These are phyloP conservation scores for Plusia festucae DNA, from an alignment of 2,888 invertebrate genomes.

Conservation along the genomic window DNA sequence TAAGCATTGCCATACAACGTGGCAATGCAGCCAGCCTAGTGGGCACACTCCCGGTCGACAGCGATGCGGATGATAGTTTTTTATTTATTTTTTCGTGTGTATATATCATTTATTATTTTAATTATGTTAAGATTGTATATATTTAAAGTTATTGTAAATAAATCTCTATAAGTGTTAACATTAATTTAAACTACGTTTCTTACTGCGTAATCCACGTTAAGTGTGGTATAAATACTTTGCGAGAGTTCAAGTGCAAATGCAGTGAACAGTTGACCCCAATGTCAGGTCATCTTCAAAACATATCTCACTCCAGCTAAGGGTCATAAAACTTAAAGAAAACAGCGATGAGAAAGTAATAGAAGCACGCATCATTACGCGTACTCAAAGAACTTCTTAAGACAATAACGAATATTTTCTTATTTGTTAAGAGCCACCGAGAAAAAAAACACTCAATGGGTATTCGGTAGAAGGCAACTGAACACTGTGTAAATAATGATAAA, in stretches of 20 bases:
- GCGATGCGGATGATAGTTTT: no score
- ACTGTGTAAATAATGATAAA: slow-evolving; percentile 87
- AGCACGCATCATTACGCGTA: slow-evolving; percentile 55
- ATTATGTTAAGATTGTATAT: no score
- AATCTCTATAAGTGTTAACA: no score
- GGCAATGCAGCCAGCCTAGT: no score
- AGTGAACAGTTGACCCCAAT: slow-evolving; percentile 16
- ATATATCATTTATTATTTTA: no score
- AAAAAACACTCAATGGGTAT: slow-evolving; percentile 75
- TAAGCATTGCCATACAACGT: no score
- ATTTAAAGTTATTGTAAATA: no score
- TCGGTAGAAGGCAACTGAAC: slow-evolving; percentile 82
- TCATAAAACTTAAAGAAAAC: slow-evolving; percentile 37
- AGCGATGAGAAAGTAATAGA: slow-evolving; percentile 35
- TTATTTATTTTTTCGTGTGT: no score
- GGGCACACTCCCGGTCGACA: no score
- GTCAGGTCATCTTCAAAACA: slow-evolving; percentile 25
- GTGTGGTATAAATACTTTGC: slow-evolving; percentile 2
- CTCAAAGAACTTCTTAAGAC: slow-evolving; percentile 64
- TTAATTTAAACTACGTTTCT: no score
- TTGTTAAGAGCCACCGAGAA: slow-evolving; percentile 67
- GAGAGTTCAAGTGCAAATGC: slow-evolving; percentile 11
- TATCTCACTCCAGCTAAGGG: slow-evolving; percentile 28
- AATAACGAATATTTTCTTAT: slow-evolving; percentile 73
- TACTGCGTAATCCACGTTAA: background rate